phyloP scores from a whole-genome alignment of 2,113 vertebrate genomes.

The Gobio gobio region DNA sequence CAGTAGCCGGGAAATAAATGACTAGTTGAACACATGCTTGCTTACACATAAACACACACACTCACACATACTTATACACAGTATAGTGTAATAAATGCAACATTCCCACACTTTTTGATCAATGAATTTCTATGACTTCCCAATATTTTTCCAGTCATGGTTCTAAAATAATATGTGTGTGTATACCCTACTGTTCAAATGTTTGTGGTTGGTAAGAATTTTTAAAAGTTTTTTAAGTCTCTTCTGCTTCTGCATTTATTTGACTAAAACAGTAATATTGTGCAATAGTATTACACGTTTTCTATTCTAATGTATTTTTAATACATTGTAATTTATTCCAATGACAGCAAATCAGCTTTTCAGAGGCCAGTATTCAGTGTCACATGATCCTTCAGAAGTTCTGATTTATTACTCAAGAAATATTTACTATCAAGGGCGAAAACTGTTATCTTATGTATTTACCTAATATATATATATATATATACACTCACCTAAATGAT shows the following conservation, averaged over 20 bases:
- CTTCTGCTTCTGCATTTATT: not conserved
- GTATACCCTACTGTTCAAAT: not conserved
- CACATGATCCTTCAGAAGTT: not conserved
- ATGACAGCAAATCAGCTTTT: not conserved
- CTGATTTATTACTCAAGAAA: not conserved
- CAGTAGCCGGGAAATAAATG: slow-evolving; percentile 5
- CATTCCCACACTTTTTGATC: not conserved
- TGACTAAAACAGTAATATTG: not conserved
- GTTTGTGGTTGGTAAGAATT: not conserved
- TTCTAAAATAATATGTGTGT: not conserved
- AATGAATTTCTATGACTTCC: not conserved
- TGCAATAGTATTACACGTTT: not conserved
- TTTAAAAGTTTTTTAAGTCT: not conserved
- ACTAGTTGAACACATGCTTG: slow-evolving; percentile 22
- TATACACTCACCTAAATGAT: no score
- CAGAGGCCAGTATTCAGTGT: not conserved
- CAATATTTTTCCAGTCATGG: not conserved
- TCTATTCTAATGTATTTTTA: no score
- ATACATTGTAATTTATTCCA: not conserved
- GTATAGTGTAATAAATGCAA: not conserved
- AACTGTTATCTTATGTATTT: no score
- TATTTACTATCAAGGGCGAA: not conserved
- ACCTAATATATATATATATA: no score
- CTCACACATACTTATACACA: not conserved
- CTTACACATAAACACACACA: slow-evolving; percentile 21